Evolutionary conservation across 2,113 vertebrate species (phyloP).

Genomic region (Sturnus vulgaris): DNA sequence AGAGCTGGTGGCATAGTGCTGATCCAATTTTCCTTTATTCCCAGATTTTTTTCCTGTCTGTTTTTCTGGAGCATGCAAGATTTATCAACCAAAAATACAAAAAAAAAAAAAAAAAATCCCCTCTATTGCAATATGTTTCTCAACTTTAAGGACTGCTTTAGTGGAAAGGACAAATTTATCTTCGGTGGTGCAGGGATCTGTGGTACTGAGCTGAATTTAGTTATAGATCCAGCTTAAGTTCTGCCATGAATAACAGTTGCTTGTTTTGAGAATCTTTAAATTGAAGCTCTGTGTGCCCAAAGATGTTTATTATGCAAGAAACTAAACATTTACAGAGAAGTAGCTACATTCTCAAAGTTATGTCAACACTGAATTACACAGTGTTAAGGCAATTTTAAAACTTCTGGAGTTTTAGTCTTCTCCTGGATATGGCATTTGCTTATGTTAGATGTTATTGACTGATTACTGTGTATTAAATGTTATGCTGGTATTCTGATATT

Average conservation of each 20-base stretch:
- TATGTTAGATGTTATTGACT: background rate
- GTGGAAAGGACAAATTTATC: background rate
- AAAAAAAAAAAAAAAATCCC: background rate
- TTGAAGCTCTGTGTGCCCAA: background rate
- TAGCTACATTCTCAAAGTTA: background rate
- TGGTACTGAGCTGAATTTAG: background rate
- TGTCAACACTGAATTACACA: background rate
- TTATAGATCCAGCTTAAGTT: background rate
- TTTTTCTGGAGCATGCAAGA: background rate
- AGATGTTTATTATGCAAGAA: background rate
- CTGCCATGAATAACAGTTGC: background rate
- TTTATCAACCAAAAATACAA: background rate
- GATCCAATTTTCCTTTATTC: background rate
- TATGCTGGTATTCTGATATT: background rate
- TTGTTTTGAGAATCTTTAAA: background rate
- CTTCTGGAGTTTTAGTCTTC: background rate
- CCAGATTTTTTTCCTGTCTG: background rate
- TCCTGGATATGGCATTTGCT: background rate
- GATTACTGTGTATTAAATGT: background rate
- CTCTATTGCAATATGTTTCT: background rate
- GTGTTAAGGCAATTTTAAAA: background rate
- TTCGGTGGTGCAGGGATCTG: background rate
- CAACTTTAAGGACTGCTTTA: background rate
- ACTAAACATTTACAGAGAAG: slow-evolving; percentile 10
- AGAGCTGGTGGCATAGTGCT: accelerated